phyloP scores from a whole-genome alignment of 2,113 vertebrate genomes.

The Phyllopteryx taeniolatus region DNA sequence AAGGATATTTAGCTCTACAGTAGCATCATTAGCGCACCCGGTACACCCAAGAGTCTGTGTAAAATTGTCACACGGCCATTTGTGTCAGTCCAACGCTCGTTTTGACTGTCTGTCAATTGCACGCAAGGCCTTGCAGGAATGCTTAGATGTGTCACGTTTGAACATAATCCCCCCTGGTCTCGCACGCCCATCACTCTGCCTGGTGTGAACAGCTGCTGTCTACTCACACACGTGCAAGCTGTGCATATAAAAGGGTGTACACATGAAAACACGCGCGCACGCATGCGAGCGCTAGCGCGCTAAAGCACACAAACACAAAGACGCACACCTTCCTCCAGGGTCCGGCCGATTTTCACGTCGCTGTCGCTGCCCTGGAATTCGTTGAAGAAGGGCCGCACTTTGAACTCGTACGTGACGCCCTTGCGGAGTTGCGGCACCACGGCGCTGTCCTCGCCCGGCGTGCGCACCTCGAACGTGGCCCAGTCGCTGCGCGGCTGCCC shows the following conservation, averaged over 20 bases:
- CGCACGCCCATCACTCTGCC: conserved; percentile 23
- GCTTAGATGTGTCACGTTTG: conserved; percentile 48
- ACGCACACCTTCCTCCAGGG: conserved; percentile 90
- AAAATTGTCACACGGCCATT: conserved; percentile 4
- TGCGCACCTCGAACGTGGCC: conserved; percentile 92
- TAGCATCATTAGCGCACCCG: conserved; percentile 39
- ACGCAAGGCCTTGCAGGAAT: not conserved
- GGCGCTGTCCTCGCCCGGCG: conserved; percentile 85
- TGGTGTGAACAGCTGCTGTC: conserved; percentile 61
- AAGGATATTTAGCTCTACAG: not conserved
- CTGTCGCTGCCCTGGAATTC: conserved; percentile 98
- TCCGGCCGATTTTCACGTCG: conserved; percentile 92
- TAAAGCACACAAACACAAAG: conserved; percentile 20
- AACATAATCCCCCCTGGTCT: conserved; percentile 32
- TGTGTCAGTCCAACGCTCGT: not conserved
- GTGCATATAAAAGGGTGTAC: conserved; percentile 51
- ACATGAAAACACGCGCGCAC: conserved; percentile 51
- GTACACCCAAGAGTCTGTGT: conserved; percentile 39
- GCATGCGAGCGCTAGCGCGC: conserved; percentile 25
- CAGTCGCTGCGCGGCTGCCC: conserved; percentile 82
- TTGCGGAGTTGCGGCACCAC: conserved; percentile 89
- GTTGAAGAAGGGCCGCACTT: conserved; percentile 95
- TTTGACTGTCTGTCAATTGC: not conserved
- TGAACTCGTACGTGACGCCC: conserved; percentile 93
- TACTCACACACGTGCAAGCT: conserved; percentile 45